Conservation (phyloP, 2,888 invertebrate species). For the Drosophila pseudotakahashii region DNA sequence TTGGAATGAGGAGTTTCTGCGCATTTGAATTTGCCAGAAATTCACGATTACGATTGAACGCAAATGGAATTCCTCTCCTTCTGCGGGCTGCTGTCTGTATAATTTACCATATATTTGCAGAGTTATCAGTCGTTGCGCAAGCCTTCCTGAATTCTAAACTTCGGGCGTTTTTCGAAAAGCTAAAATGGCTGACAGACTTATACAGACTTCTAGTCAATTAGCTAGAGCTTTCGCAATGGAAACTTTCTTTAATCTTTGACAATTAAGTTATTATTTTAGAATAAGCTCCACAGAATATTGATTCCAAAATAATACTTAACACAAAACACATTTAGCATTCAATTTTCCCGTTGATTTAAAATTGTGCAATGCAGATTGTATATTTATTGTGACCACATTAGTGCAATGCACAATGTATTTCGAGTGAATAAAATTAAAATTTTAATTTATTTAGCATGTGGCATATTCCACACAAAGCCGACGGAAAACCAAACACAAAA, state of each 20-base stretch:
- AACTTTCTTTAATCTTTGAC: neutral
- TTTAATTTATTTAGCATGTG: conserved; percentile 73
- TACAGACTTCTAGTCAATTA: conserved; percentile 35
- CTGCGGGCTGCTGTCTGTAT: conserved; percentile 20
- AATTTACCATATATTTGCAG: conserved; percentile 30
- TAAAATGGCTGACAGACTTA: conserved; percentile 8
- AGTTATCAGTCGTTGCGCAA: conserved; percentile 14
- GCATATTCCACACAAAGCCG: conserved; percentile 55
- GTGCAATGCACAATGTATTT: conserved; percentile 21
- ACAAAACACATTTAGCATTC: conserved; percentile 15
- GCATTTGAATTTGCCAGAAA: conserved; percentile 30
- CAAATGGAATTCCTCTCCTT: conserved; percentile 29
- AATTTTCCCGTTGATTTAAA: conserved; percentile 27
- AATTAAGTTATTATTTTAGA: neutral
- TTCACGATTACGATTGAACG: conserved; percentile 28
- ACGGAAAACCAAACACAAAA: conserved; percentile 43
- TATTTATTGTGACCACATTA: conserved; percentile 44
- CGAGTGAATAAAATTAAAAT: conserved; percentile 54
- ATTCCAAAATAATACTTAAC: neutral
- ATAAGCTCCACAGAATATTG: neutral
- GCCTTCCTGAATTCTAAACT: conserved; percentile 1
- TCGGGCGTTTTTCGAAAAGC: neutral
- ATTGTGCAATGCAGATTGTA: conserved; percentile 37
- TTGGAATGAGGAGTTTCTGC: conserved; percentile 1
- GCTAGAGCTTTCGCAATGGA: neutral